phyloP scores from a whole-genome alignment of 2,113 vertebrate species.

The Peromyscus leucopus region DNA sequence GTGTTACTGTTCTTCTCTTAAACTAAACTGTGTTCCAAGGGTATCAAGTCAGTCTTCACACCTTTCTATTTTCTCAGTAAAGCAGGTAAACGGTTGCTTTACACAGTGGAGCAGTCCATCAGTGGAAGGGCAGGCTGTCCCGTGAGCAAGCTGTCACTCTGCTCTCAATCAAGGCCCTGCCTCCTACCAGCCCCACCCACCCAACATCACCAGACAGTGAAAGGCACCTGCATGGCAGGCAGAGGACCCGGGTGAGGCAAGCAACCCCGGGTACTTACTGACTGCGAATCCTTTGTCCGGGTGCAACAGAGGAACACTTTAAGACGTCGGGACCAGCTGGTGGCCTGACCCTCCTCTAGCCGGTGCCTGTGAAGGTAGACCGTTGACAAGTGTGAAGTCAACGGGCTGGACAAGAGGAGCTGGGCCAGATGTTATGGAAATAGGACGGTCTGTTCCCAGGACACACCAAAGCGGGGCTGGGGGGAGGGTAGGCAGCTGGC shows the following conservation, averaged over 20 bases:
- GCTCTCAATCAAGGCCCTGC: background rate
- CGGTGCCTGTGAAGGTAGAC: slow-evolving; percentile 90
- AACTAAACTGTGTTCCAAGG: background rate
- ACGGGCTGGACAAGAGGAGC: background rate
- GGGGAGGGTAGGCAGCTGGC: background rate
- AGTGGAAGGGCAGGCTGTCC: background rate
- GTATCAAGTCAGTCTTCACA: background rate
- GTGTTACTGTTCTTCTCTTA: background rate
- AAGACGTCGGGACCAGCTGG: slow-evolving; percentile 97
- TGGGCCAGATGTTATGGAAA: background rate
- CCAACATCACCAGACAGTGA: rapidly evolving
- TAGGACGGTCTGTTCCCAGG: background rate
- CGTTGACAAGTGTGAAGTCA: background rate
- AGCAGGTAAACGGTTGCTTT: background rate
- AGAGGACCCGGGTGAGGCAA: rapidly evolving
- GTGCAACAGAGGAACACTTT: slow-evolving; percentile 99
- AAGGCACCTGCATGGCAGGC: background rate
- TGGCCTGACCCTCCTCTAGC: slow-evolving; percentile 98
- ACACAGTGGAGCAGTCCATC: rapidly evolving
- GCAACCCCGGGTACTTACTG: slow-evolving; percentile 88
- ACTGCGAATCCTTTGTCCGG: slow-evolving; percentile 97
- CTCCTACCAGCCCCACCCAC: background rate
- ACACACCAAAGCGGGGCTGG: background rate
- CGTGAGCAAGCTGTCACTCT: background rate
- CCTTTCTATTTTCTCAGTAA: background rate